These are phyloP conservation scores for Zaprionus taronus DNA, from an alignment of 1,140 invertebrate genomes.

Conservation along the genomic window DNA sequence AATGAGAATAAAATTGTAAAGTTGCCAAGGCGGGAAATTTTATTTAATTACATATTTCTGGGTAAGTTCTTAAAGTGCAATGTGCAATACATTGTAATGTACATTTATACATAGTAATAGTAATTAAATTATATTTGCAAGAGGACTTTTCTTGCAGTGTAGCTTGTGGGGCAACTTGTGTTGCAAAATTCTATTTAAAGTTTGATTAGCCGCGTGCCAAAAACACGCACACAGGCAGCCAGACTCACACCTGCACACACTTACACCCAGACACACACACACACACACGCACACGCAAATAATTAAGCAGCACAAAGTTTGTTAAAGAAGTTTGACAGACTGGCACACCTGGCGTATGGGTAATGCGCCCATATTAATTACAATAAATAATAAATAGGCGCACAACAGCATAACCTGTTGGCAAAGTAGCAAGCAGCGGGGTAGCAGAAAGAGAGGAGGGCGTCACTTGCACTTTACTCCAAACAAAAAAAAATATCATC, in stretches of 20 bases:
- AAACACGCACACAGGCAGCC: slow-evolving; percentile 44
- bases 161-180: slow-evolving; percentile 24
- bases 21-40: background rate
- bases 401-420: slow-evolving; percentile 13
- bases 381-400: slow-evolving; percentile 34
- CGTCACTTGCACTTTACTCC: slow-evolving; percentile 48
- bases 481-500: slow-evolving; percentile 7
- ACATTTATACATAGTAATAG: background rate
- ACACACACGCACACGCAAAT: slow-evolving; percentile 53
- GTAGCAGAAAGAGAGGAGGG: background rate
- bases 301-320: slow-evolving; percentile 67
- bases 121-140: background rate
- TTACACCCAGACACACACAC: background rate
- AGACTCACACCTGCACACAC: slow-evolving; percentile 26
- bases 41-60: background rate
- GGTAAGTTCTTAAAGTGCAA: background rate
- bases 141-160: background rate
- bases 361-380: slow-evolving; percentile 49
- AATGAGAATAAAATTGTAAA: background rate
- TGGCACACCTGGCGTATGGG: slow-evolving; percentile 70
- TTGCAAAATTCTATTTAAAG: slow-evolving; percentile 78
- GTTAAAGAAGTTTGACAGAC: slow-evolving; percentile 46
- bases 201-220: slow-evolving; percentile 70
- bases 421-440: background rate
- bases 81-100: background rate